phyloP scores from a whole-genome alignment of 2,888 invertebrate genomes.

The Hypomecis punctinalis region DNA sequence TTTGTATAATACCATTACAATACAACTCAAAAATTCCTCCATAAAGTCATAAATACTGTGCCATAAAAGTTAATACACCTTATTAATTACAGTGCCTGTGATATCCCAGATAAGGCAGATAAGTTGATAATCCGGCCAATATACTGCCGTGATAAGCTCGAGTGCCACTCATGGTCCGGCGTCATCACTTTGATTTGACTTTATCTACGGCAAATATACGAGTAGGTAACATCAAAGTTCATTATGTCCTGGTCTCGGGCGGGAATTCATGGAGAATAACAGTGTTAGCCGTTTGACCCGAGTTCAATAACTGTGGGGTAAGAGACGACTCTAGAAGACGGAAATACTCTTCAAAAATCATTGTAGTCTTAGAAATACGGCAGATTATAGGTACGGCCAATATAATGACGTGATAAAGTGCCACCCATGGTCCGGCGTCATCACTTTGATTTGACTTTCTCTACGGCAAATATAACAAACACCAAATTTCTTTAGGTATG shows the following conservation, averaged over 20 bases:
- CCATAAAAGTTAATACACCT: slow-evolving; percentile 35
- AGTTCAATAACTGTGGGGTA: no score
- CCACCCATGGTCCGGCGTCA: slow-evolving; percentile 67
- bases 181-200: slow-evolving; percentile 67
- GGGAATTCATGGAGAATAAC: slow-evolving; percentile 12
- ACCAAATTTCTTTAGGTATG: slow-evolving; percentile 43
- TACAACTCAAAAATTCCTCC: neutral
- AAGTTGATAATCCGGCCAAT: slow-evolving; percentile 47
- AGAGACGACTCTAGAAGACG: no score
- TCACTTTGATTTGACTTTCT: slow-evolving; percentile 63
- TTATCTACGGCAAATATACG: slow-evolving; percentile 46
- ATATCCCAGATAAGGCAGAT: slow-evolving; percentile 23
- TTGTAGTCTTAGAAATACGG: no score
- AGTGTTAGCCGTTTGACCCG: neutral
- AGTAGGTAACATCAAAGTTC: slow-evolving; percentile 41
- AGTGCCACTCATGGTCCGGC: slow-evolving; percentile 64
- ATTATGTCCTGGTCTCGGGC: slow-evolving; percentile 40
- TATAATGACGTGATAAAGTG: slow-evolving; percentile 51
- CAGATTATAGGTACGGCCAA: no score
- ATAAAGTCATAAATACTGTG: slow-evolving; percentile 1
- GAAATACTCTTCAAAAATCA: no score
- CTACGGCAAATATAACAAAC: slow-evolving; percentile 41
- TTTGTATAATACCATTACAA: no score
- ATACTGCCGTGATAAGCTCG: slow-evolving; percentile 47
- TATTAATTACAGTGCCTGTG: slow-evolving; percentile 47